phyloP scores from a whole-genome alignment of 2,797 vertebrate genomes.

The Onychomys leucogaster region DNA sequence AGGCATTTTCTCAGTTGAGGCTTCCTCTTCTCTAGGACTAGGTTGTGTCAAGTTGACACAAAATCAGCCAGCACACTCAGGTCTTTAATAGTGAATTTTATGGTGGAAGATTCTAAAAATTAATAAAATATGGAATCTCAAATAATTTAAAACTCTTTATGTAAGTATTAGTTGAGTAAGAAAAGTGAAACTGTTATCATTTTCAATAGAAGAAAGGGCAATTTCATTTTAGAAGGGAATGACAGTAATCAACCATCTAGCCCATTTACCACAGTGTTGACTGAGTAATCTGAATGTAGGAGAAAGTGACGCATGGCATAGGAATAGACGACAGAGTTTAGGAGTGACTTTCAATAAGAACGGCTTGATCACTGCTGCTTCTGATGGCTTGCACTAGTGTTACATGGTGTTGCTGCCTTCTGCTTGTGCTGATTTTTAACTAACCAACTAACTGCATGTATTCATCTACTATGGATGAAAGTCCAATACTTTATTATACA shows the following conservation, averaged over 20 bases:
- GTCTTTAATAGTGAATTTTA: constrained; percentile 11
- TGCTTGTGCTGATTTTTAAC: background rate
- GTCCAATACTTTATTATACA: background rate
- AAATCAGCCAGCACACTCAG: no score
- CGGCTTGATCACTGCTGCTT: background rate
- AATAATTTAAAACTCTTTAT: background rate
- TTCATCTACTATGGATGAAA: background rate
- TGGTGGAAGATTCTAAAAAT: background rate
- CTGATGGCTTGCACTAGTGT: background rate
- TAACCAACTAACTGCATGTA: background rate
- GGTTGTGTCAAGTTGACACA: background rate
- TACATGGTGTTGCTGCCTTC: constrained; percentile 7
- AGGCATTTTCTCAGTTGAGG: background rate
- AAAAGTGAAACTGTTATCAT: background rate
- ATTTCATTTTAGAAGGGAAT: background rate
- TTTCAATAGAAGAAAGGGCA: background rate
- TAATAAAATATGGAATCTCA: background rate
- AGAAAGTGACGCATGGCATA: background rate
- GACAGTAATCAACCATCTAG: background rate
- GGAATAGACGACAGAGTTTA: background rate
- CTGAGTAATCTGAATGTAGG: background rate
- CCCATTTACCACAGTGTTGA: background rate
- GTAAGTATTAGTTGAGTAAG: background rate
- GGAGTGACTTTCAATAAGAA: constrained; percentile 9
- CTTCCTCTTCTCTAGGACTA: no score